Evolutionary conservation across 2,888 invertebrate genomes (phyloP).

Genomic region (Nomada lathburiana): DNA sequence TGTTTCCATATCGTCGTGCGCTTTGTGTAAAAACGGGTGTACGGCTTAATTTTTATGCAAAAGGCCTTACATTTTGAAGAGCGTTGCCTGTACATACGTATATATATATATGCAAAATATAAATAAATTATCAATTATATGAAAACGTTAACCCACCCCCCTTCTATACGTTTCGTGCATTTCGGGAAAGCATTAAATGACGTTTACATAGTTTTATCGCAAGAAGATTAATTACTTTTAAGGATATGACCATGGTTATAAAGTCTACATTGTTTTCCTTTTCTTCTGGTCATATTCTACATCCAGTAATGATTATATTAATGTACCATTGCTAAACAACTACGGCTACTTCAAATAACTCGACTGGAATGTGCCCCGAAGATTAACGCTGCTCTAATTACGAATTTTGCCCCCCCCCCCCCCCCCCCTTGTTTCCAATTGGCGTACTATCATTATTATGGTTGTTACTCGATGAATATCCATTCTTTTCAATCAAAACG

Average conservation of each 20-base stretch:
- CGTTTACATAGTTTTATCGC: conserved; percentile 82
- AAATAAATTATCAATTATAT: conserved; percentile 84
- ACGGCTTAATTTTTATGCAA: conserved; percentile 82
- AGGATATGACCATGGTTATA: conserved; percentile 76
- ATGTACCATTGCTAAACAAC: conserved; percentile 81
- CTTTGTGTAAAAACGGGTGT: conserved; percentile 56
- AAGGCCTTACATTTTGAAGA: conserved; percentile 79
- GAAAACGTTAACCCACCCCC: conserved; percentile 85
- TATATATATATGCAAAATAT: conserved; percentile 79
- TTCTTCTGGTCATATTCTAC: conserved; percentile 77
- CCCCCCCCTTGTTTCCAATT: background rate
- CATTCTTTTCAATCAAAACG: background rate
- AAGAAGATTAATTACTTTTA: conserved; percentile 78
- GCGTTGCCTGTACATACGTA: conserved; percentile 67
- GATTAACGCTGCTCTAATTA: conserved; percentile 50
- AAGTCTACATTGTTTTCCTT: conserved; percentile 68
- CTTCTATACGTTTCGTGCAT: conserved; percentile 96
- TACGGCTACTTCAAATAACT: conserved; percentile 80
- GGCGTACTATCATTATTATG: background rate
- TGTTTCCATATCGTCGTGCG: conserved; percentile 45
- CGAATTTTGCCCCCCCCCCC: background rate
- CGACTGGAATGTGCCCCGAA: conserved; percentile 81
- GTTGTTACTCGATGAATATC: background rate
- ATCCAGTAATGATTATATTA: conserved; percentile 66
- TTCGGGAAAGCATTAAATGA: conserved; percentile 93